phyloP scores from a whole-genome alignment of 1,140 invertebrate species.

The Drosophila bipectinata region DNA sequence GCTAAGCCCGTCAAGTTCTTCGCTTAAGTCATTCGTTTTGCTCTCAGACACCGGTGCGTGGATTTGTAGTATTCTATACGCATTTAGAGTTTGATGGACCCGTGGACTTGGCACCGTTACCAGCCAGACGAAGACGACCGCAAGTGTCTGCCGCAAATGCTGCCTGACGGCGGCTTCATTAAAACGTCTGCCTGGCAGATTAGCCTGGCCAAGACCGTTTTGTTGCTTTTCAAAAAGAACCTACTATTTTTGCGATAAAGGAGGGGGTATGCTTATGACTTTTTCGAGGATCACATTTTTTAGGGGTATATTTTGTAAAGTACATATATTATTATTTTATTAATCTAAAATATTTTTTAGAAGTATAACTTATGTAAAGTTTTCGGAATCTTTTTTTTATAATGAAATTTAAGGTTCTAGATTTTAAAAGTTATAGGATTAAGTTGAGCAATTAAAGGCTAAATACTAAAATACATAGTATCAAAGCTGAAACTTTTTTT shows the following conservation, averaged over 20 bases:
- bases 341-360: not conserved
- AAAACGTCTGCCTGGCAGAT: slow-evolving; percentile 73
- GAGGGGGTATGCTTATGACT: slow-evolving; percentile 1
- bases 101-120: slow-evolving; percentile 68
- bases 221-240: slow-evolving; percentile 22
- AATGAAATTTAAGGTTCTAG: no score
- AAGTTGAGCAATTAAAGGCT: no score
- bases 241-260: not conserved
- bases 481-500: no score
- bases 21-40: slow-evolving; percentile 75
- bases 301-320: not conserved
- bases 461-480: no score
- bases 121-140: slow-evolving; percentile 28
- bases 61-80: slow-evolving; percentile 20
- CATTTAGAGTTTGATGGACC: slow-evolving; percentile 5
- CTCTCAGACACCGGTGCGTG: slow-evolving; percentile 45
- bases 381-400: no score
- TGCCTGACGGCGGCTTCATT: slow-evolving; percentile 74
- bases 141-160: slow-evolving; percentile 34
- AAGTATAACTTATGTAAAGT: no score
- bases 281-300: not conserved
- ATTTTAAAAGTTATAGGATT: not conserved
- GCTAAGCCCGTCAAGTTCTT: slow-evolving; percentile 53
- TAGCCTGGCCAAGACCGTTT: slow-evolving; percentile 48
- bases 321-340: not conserved